Evolutionary conservation across 2,888 invertebrate species (phyloP).

Genomic region (Campaea margaritaria): DNA sequence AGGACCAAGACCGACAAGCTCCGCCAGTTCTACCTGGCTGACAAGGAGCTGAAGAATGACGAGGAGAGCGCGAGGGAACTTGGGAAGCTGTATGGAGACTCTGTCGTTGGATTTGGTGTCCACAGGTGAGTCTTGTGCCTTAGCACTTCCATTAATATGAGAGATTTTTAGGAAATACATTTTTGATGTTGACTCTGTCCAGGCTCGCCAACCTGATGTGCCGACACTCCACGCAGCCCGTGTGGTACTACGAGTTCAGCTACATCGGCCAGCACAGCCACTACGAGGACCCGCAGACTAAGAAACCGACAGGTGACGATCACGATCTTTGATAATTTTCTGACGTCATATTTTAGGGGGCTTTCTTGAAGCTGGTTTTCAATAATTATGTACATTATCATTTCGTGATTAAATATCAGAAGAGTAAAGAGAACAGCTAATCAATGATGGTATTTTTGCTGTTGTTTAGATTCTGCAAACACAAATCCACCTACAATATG

Average conservation of each 20-base stretch:
- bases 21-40: constrained; percentile 72
- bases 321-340: neutral
- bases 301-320: constrained; percentile 78
- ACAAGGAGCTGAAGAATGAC: constrained; percentile 65
- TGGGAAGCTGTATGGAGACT: constrained; percentile 85
- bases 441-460: no score
- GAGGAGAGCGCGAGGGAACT: constrained; percentile 68
- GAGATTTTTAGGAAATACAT: no score
- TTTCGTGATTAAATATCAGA: no score
- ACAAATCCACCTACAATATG: no score
- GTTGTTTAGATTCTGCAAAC: no score
- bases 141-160: neutral
- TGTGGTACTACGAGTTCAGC: constrained; percentile 88
- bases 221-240: constrained; percentile 79
- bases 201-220: constrained; percentile 86
- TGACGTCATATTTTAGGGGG: no score
- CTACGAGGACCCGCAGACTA: constrained; percentile 81
- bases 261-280: constrained; percentile 87
- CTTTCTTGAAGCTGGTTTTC: no score
- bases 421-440: no score
- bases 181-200: constrained; percentile 1
- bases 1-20: constrained; percentile 80
- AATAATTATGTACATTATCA: no score
- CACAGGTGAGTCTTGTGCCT: constrained; percentile 72
- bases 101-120: constrained; percentile 84